phyloP scores from a whole-genome alignment of 2,113 vertebrate species.

The Protobothrops flavoviridis region DNA sequence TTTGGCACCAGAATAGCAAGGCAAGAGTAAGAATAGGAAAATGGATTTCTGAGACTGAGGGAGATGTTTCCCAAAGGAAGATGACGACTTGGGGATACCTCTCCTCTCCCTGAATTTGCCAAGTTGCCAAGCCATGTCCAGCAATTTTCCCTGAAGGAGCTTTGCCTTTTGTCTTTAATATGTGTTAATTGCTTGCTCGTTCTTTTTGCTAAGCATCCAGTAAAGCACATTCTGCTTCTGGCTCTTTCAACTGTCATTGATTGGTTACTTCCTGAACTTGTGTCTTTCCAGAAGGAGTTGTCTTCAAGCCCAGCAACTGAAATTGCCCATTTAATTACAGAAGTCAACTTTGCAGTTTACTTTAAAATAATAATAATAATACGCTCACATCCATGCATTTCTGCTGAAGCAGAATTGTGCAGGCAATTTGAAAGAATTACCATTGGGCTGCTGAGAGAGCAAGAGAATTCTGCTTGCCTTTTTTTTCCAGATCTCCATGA shows the following conservation, averaged over 20 bases:
- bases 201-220: not conserved
- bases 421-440: not conserved
- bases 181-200: not conserved
- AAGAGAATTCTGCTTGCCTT: not conserved
- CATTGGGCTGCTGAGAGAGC: not conserved
- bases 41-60: not conserved
- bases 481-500: not conserved
- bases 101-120: not conserved
- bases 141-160: not conserved
- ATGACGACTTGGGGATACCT: not conserved
- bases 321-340: not conserved
- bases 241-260: not conserved
- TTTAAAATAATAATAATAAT: not conserved
- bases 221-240: not conserved
- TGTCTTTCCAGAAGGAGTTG: not conserved
- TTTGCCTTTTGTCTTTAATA: not conserved
- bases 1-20: not conserved
- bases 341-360: not conserved
- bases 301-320: not conserved
- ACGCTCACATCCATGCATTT: not conserved
- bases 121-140: not conserved
- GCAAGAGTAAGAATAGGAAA: not conserved
- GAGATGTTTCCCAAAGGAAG: not conserved
- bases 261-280: not conserved
- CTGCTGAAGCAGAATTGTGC: not conserved